These are phyloP conservation scores for Halcyon malimbica DNA, from an alignment of 2,113 vertebrate species.

Conservation along the genomic window DNA sequence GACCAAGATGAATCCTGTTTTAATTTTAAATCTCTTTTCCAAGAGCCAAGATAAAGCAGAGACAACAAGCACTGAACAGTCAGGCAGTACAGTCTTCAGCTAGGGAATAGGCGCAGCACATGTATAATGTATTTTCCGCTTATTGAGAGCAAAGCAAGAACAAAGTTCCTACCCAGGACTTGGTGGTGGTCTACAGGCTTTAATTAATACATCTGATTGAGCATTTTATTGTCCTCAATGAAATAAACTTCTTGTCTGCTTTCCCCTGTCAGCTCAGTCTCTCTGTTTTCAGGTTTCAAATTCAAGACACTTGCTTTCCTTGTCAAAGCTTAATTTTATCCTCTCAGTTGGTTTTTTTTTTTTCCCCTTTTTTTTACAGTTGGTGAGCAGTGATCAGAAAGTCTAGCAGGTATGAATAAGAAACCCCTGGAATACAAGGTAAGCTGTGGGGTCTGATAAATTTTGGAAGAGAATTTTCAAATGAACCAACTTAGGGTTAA, in stretches of 20 bases:
- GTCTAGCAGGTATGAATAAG: neutral
- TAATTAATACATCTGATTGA: neutral
- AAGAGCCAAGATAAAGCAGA: neutral
- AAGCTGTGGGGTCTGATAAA: neutral
- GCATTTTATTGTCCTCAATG: neutral
- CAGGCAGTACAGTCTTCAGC: neutral
- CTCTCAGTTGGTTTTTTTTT: neutral
- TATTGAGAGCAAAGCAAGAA: neutral
- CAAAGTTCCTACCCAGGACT: neutral
- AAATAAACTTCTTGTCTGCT: neutral
- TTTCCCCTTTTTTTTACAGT: neutral
- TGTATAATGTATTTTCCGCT: rapidly evolving
- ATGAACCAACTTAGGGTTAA: neutral
- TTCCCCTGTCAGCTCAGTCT: neutral
- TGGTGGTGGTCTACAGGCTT: neutral
- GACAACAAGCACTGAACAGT: neutral
- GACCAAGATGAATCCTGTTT: neutral
- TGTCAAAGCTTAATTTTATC: neutral
- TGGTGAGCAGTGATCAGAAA: neutral
- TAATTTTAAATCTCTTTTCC: neutral
- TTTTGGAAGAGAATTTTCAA: neutral
- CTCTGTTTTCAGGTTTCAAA: neutral
- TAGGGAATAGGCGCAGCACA: neutral
- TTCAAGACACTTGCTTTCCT: neutral
- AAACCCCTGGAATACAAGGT: neutral